These are phyloP conservation scores for Channa argus DNA, from an alignment of 2,113 vertebrate genomes.

Conservation along the genomic window DNA sequence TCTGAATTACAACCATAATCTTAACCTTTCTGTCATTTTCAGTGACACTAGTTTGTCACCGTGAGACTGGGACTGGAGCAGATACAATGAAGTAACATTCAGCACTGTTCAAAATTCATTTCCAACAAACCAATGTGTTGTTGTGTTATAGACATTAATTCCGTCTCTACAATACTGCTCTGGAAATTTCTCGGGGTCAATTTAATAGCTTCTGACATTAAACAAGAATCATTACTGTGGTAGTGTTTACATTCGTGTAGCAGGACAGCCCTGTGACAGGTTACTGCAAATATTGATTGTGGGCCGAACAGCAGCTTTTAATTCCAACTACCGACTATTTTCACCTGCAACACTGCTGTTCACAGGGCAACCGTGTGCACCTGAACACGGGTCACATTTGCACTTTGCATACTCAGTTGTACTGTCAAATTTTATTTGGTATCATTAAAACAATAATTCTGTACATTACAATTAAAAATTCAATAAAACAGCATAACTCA, in stretches of 20 bases:
- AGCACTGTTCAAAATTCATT: background rate
- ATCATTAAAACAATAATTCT: no score
- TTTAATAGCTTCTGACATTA: constrained; percentile 17
- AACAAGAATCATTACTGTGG: constrained; percentile 29
- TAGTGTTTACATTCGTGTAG: constrained; percentile 31
- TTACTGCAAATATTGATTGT: constrained; percentile 54
- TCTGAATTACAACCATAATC: no score
- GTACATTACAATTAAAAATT: no score
- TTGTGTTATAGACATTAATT: constrained; percentile 3
- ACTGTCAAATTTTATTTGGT: background rate
- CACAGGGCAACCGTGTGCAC: background rate
- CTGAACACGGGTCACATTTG: background rate
- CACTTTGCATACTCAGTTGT: background rate
- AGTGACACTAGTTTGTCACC: background rate
- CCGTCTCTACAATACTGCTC: background rate
- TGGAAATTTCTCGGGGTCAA: constrained; percentile 20
- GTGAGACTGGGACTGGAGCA: background rate
- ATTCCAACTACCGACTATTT: constrained; percentile 42
- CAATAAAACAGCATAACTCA: background rate
- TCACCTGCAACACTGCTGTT: constrained; percentile 7
- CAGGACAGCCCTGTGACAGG: constrained; percentile 14
- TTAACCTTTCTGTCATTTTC: background rate
- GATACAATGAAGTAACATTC: background rate
- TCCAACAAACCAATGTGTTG: background rate
- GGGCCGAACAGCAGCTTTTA: constrained; percentile 16